Conservation (phyloP, 2,113 vertebrate genomes). For the Irena cyanogastra region DNA sequence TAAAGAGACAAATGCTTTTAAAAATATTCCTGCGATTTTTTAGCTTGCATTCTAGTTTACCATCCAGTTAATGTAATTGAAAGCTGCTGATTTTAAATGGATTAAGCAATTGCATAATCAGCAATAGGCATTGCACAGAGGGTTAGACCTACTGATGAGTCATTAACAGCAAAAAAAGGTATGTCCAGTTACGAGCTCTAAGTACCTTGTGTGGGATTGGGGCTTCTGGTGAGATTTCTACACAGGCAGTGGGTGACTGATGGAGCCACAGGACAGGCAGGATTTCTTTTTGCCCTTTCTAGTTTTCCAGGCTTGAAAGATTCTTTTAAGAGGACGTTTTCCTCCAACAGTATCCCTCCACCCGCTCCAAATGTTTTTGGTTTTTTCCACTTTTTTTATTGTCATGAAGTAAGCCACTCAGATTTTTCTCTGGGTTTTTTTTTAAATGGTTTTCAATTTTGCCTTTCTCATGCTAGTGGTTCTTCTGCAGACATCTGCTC, state of each 20-base stretch:
- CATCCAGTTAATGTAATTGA: not conserved
- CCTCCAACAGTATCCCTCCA: not conserved
- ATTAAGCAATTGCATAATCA: not conserved
- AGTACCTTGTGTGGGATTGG: not conserved
- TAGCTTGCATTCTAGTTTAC: not conserved
- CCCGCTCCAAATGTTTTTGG: not conserved
- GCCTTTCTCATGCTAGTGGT: not conserved
- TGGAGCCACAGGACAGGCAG: not conserved
- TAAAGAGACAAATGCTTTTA: not conserved
- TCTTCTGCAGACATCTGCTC: not conserved
- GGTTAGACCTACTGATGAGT: not conserved
- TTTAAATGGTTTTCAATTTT: not conserved
- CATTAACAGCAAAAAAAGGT: not conserved
- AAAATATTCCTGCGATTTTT: not conserved
- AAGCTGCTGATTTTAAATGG: not conserved
- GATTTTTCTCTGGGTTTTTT: not conserved
- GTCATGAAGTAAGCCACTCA: not conserved
- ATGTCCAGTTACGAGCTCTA: not conserved
- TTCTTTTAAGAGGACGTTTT: not conserved
- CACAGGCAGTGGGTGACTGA: not conserved
- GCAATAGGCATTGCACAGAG: not conserved
- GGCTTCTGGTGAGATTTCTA: not conserved
- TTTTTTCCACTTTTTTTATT: not conserved
- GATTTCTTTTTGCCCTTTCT: not conserved
- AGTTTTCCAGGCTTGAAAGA: not conserved